A percentile compares a stretch with the other conserved stretches of the same genome.
Conservation (phyloP, 2,797 vertebrate species). For the Xerus rutilus region DNA sequence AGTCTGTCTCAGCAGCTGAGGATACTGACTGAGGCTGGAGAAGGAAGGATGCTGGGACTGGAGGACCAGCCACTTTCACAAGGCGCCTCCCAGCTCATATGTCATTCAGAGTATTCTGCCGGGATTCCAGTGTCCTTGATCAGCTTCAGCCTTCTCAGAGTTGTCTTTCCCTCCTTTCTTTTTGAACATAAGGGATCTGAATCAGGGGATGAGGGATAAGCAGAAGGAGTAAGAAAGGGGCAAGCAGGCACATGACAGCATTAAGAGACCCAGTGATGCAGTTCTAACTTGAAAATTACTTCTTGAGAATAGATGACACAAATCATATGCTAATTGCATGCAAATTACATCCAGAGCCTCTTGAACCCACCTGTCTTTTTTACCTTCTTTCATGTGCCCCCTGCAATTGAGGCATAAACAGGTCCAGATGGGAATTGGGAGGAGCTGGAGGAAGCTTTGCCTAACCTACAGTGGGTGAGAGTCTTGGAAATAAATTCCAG, state of each 20-base stretch:
- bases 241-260: background rate
- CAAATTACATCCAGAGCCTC: slow-evolving; percentile 67
- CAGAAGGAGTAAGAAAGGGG: background rate
- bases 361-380: slow-evolving; percentile 68
- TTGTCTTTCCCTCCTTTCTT: background rate
- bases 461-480: background rate
- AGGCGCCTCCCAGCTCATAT: background rate
- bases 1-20: background rate
- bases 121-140: background rate
- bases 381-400: slow-evolving; percentile 59
- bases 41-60: background rate
- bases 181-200: background rate
- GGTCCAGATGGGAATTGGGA: slow-evolving; percentile 56
- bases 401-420: slow-evolving; percentile 45
- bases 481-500: slow-evolving; percentile 16
- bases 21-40: background rate
- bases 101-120: background rate
- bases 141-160: background rate
- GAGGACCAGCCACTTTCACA: background rate
- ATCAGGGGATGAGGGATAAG: background rate
- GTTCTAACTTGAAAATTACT: slow-evolving; percentile 72
- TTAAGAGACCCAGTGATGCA: slow-evolving; percentile 54
- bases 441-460: background rate
- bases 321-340: slow-evolving; percentile 70
- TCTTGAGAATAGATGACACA: slow-evolving; percentile 56